Evolutionary conservation across 1,140 invertebrate species (phyloP), one percentile per base, ranked within the genome.

Genomic region (Drosophila sp.): DNA sequence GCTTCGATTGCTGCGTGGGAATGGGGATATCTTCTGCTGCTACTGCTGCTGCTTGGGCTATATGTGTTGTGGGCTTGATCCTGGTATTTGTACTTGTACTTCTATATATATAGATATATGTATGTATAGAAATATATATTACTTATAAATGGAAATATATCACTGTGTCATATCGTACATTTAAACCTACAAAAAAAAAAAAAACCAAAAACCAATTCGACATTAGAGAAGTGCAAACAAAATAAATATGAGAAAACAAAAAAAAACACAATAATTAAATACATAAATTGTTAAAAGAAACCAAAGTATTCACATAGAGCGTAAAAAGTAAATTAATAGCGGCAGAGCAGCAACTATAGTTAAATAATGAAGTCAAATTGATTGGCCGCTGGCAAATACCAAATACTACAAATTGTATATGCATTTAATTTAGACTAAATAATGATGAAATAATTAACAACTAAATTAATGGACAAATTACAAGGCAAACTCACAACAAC

Each of bases 81-180:
- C 62, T 70, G 70, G 72, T 56, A 73, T 67, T 73, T 83, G 85
- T 76, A 82, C 66, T 76, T 87, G 83, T 87, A 87, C 72, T 89
- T 87, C 62, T 72, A 77, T 67, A 73, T 71, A 7, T 50, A 47
- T 60, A 60, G 7, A 60, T n/a, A 60, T 60, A 40, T 55, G 27
- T 70, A 76, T 78, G 58, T 63, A 85, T 89, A 87, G 44, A 50
- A 50, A 23, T 47, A 27, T 50, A 27, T 50, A 50, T 50, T 50
- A 50, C 44, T 50, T 50, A 77, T 76, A 79, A 84, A 89, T 76
- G 73, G 67, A 84, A 84, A 84, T 89, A 89, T 89, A 89, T 89
- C 84, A 89, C 85, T 89, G 77, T 89, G 84, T 90, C 85, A 90
- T 90, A 90, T 90, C 85, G 85, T 90, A 89, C 81, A 90, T 89